These are phyloP conservation scores for Zygaena filipendulae DNA, from an alignment of 2,888 invertebrate species.

Conservation along the genomic window DNA sequence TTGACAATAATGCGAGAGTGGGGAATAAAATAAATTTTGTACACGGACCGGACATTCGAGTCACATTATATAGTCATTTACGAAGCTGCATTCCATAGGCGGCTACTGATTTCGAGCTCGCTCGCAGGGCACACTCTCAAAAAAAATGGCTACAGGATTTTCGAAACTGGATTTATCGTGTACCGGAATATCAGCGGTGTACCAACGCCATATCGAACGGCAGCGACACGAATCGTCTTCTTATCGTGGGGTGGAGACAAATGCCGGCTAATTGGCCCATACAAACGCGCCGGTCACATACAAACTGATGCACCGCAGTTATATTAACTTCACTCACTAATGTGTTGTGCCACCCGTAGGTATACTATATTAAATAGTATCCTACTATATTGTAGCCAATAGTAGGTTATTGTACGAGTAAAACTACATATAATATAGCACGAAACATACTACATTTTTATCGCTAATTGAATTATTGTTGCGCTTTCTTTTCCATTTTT, in stretches of 20 bases:
- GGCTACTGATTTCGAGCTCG: conserved; percentile 17
- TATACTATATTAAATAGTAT: no score
- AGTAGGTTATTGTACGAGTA: no score
- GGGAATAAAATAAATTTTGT: conserved; percentile 9
- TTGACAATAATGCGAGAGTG: no score
- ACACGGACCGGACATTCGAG: conserved; percentile 10
- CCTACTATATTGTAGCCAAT: no score
- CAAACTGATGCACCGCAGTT: no score
- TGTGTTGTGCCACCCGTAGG: not conserved
- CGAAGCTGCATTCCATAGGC: conserved; percentile 19
- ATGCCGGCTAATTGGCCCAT: conserved; percentile 24
- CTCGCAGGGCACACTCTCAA: conserved; percentile 15
- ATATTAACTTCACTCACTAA: no score
- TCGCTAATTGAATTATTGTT: no score
- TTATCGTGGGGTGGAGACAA: conserved; percentile 22
- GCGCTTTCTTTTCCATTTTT: no score
- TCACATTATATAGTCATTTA: conserved; percentile 33
- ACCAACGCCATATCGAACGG: conserved; percentile 5
- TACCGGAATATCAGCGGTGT: conserved; percentile 12
- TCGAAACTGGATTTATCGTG: conserved; percentile 30
- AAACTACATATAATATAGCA: no score
- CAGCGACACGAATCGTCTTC: conserved; percentile 5
- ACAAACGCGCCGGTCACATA: conserved; percentile 7
- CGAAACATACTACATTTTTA: no score
- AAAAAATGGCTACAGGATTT: conserved; percentile 18